Evolutionary conservation across 2,113 vertebrate species (phyloP).

Genomic region (Pseudorasbora parva): DNA sequence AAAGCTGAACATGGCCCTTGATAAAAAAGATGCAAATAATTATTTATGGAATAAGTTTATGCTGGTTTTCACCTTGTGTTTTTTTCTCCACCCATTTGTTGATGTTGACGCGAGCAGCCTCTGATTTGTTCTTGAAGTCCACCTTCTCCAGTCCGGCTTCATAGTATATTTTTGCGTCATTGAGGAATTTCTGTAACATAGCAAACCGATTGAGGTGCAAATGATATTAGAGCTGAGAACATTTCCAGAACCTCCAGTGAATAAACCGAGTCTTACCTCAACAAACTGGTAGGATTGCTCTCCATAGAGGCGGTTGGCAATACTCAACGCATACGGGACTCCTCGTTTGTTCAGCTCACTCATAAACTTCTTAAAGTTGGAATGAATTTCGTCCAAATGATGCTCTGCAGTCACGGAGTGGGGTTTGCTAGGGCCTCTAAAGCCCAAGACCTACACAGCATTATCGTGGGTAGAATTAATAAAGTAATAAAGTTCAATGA

Average conservation of each 20-base stretch:
- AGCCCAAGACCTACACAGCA: constrained; percentile 6
- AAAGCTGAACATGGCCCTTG: not conserved
- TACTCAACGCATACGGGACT: constrained; percentile 78
- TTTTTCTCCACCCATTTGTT: constrained; percentile 77
- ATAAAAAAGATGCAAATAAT: not conserved
- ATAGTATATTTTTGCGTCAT: constrained; percentile 67
- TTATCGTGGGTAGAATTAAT: not conserved
- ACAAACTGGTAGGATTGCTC: constrained; percentile 85
- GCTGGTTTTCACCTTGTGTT: constrained; percentile 70
- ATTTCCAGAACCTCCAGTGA: not conserved
- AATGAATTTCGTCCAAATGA: constrained; percentile 72
- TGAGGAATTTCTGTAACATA: constrained; percentile 70
- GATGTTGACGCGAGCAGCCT: constrained; percentile 71
- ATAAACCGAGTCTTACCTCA: constrained; percentile 67
- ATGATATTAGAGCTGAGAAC: not conserved
- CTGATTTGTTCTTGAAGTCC: constrained; percentile 64
- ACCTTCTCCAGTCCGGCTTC: constrained; percentile 71
- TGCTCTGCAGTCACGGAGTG: not conserved
- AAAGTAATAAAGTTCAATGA: not conserved
- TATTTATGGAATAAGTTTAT: not conserved
- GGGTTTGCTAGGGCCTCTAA: not conserved
- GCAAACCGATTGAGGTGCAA: not conserved
- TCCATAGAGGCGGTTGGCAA: constrained; percentile 88
- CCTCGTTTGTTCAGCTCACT: constrained; percentile 77
- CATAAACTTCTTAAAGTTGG: constrained; percentile 76